phyloP scores from a whole-genome alignment of 2,888 invertebrate genomes.

The Tethea ocularis region DNA sequence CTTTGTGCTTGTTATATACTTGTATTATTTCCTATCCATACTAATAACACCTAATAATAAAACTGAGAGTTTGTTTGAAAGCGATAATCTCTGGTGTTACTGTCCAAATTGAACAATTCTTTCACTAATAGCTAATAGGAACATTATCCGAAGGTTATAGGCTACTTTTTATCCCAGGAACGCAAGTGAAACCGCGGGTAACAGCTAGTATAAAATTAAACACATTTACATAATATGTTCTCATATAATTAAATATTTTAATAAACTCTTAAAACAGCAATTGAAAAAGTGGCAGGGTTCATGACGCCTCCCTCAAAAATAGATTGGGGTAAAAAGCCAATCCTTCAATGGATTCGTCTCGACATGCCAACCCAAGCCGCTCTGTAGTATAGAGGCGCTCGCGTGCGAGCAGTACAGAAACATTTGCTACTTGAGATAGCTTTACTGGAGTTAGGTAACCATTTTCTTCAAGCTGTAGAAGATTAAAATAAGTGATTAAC shows the following conservation, averaged over 20 bases:
- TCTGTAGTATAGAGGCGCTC: constrained; percentile 95
- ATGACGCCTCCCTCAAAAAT: constrained; percentile 84
- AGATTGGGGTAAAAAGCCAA: constrained; percentile 96
- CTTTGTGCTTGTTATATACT: constrained; percentile 48
- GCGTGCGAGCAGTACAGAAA: constrained; percentile 94
- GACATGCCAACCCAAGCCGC: constrained; percentile 92
- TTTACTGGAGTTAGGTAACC: constrained; percentile 93
- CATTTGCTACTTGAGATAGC: constrained; percentile 91
- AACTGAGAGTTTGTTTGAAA: too few species aligned
- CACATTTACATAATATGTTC: too few species aligned
- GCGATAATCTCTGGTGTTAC: too few species aligned
- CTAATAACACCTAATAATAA: too few species aligned
- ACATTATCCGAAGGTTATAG: too few species aligned
- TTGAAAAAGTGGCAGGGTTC: constrained; percentile 22
- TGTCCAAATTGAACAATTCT: too few species aligned
- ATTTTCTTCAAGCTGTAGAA: constrained; percentile 85
- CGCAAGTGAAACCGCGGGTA: too few species aligned
- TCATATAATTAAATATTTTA: too few species aligned
- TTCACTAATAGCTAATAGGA: too few species aligned
- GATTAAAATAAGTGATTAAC: constrained; percentile 12
- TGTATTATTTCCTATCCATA: constrained; percentile 30
- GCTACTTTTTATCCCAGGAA: too few species aligned
- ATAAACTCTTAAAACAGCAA: constrained; percentile 6
- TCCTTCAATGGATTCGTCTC: constrained; percentile 98
- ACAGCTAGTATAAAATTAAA: too few species aligned